phyloP scores from a whole-genome alignment of 2,113 vertebrate genomes.

The Strix uralensis region DNA sequence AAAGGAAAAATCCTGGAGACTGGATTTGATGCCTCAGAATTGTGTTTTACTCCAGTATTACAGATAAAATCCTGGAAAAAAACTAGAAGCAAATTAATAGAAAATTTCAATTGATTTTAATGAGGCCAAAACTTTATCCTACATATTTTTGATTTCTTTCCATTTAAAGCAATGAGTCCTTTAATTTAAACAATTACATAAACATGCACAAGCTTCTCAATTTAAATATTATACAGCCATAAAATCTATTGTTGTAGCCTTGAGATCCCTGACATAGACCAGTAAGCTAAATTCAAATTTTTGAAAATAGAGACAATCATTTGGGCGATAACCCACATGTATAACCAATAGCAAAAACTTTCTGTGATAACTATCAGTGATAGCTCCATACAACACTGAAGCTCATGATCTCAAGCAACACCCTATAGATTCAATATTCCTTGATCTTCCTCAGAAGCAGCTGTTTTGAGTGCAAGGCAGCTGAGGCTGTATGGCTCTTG shows the following conservation, averaged over 20 bases:
- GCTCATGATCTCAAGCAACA: not conserved
- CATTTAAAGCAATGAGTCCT: not conserved
- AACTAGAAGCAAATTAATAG: not conserved
- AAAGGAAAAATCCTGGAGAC: not conserved
- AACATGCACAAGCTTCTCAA: not conserved
- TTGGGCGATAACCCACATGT: not conserved
- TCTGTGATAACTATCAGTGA: not conserved
- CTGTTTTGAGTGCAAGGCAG: not conserved
- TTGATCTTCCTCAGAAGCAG: not conserved
- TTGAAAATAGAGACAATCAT: not conserved
- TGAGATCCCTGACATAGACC: not conserved
- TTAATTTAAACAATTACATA: not conserved
- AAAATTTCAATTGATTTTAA: not conserved
- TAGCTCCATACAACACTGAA: not conserved
- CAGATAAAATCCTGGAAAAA: not conserved
- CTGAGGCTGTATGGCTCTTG: not conserved
- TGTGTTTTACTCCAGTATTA: not conserved
- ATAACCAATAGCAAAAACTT: not conserved
- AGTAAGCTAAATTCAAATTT: not conserved
- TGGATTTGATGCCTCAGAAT: not conserved
- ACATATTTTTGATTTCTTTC: not conserved
- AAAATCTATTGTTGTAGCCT: not conserved
- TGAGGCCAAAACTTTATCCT: not conserved
- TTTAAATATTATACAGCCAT: not conserved
- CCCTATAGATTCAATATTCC: not conserved